These are phyloP conservation scores for Gobio occitaniae DNA, from an alignment of 2,797 vertebrate genomes.

Conservation along the genomic window DNA sequence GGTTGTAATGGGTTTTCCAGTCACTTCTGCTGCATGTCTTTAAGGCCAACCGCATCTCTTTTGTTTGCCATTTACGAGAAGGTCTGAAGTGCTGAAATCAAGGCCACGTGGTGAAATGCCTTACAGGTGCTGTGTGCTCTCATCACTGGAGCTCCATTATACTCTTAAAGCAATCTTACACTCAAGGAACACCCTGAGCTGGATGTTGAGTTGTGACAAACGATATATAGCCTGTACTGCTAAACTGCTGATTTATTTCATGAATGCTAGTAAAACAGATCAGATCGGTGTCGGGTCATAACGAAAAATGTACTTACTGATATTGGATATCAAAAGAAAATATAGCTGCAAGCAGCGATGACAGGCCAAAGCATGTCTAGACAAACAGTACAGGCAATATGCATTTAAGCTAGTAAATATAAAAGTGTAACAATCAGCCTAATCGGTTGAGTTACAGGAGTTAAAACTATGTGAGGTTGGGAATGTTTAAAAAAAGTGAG, in stretches of 20 bases:
- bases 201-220: neutral
- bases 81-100: slow-evolving; percentile 17
- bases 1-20: slow-evolving; percentile 55
- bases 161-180: neutral
- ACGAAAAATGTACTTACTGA: neutral
- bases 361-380: neutral
- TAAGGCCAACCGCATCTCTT: slow-evolving; percentile 40
- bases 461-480: neutral
- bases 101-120: slow-evolving; percentile 30
- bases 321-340: neutral
- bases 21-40: slow-evolving; percentile 20
- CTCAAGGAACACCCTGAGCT: too few relatives aligned
- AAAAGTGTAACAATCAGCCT: neutral
- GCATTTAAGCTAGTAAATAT: neutral
- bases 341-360: neutral
- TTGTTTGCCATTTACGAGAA: slow-evolving; percentile 43
- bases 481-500: too few relatives aligned
- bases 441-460: neutral
- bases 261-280: neutral
- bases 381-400: neutral
- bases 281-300: neutral
- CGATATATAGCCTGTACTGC: neutral
- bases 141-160: neutral
- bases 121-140: slow-evolving; percentile 10
- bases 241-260: neutral